Evolutionary conservation across 2,888 invertebrate species (phyloP).

Genomic region (Rhagonycha fulva): DNA sequence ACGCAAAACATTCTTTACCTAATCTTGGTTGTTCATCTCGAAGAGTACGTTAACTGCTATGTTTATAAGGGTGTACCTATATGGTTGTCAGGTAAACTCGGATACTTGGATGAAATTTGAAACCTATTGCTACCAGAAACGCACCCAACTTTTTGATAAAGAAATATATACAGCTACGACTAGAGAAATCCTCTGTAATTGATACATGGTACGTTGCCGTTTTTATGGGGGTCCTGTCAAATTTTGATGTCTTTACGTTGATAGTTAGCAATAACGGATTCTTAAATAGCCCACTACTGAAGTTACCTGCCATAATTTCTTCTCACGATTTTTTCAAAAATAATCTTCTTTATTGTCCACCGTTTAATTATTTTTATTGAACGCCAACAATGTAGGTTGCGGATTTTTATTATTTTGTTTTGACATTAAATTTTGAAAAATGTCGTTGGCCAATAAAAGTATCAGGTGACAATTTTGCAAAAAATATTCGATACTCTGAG

Average conservation of each 20-base stretch:
- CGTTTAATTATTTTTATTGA: background rate
- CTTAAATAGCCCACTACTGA: constrained; percentile 2
- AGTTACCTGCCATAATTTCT: constrained; percentile 1
- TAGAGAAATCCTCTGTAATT: constrained; percentile 29
- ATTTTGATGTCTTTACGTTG: constrained; percentile 18
- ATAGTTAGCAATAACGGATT: constrained; percentile 10
- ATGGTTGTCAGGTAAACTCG: constrained; percentile 29
- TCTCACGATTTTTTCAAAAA: background rate
- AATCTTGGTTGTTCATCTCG: constrained; percentile 26
- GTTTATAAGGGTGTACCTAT: constrained; percentile 19
- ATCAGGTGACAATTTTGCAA: background rate
- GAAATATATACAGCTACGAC: constrained; percentile 21
- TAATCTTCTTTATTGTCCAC: background rate
- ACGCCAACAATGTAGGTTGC: background rate
- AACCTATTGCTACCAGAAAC: constrained; percentile 35
- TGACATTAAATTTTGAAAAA: background rate
- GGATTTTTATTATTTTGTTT: background rate
- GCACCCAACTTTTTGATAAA: constrained; percentile 30
- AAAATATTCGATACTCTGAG: background rate
- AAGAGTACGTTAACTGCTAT: constrained; percentile 27
- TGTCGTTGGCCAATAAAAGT: background rate
- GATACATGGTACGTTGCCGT: constrained; percentile 21
- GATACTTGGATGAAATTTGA: constrained; percentile 34
- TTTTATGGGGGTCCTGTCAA: constrained; percentile 14
- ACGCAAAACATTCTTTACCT: constrained; percentile 25